Evolutionary conservation across 2,113 vertebrate species (phyloP).

Genomic region (Glareola pratincola): DNA sequence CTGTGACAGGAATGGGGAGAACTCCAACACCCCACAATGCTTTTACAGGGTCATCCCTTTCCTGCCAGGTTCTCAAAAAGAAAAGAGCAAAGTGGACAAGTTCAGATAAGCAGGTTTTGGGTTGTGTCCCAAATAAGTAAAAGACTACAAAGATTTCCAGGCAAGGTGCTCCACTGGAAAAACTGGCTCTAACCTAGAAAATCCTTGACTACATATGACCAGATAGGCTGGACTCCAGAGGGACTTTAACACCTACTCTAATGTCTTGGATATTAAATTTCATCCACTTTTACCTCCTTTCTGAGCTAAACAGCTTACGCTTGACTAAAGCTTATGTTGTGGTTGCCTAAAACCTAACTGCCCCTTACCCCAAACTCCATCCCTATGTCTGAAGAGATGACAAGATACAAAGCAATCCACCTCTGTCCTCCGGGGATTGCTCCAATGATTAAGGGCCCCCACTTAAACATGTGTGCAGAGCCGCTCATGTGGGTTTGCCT

Average conservation of each 20-base stretch:
- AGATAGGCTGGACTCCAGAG: background rate
- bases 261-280: background rate
- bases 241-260: background rate
- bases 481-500: background rate
- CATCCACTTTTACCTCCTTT: background rate
- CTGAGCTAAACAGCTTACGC: background rate
- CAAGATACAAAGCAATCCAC: background rate
- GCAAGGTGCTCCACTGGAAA: background rate
- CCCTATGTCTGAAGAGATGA: background rate
- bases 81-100: background rate
- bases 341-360: background rate
- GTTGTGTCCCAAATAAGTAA: background rate
- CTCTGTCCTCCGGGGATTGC: background rate
- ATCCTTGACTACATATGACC: background rate
- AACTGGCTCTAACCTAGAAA: background rate
- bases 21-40: fast-evolving
- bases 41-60: background rate
- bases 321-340: background rate
- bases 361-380: background rate
- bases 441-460: background rate
- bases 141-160: background rate
- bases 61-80: background rate
- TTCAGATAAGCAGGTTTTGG: background rate
- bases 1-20: background rate
- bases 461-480: background rate